Evolutionary conservation across 2,888 invertebrate genomes (phyloP).

Genomic region (Lasioglossum marginatum): DNA sequence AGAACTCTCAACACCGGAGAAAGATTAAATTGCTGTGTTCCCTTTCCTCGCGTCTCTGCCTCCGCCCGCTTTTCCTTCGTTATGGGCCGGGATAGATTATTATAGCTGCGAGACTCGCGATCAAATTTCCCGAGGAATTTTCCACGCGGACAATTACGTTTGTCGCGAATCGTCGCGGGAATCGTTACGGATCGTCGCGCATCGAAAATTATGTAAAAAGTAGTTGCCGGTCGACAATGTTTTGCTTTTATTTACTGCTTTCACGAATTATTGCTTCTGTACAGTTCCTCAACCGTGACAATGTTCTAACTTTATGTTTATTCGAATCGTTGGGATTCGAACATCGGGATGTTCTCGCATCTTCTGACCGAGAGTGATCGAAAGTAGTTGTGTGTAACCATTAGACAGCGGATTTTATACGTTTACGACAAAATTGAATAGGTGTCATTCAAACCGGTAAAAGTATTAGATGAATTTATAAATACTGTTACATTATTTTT

Average conservation of each 20-base stretch:
- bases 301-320: no score
- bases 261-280: not conserved
- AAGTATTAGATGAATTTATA: no score
- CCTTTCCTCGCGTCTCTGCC: constrained; percentile 20
- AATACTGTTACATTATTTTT: no score
- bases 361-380: no score
- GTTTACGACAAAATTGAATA: no score
- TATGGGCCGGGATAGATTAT: constrained; percentile 19
- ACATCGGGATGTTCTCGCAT: no score
- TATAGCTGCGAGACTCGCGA: constrained; percentile 25
- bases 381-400: no score
- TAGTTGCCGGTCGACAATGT: not conserved
- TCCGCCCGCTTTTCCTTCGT: constrained; percentile 34
- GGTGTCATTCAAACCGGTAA: no score
- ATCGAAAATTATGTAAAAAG: not conserved
- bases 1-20: constrained; percentile 67
- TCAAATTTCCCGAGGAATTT: constrained; percentile 33
- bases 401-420: no score
- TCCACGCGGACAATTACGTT: not conserved
- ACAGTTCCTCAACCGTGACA: not conserved
- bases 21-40: constrained; percentile 77
- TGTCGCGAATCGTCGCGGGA: not conserved
- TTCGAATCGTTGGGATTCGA: no score
- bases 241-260: not conserved
- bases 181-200: not conserved